Conservation (phyloP, 2,888 invertebrate species). For the Chirona hameri region DNA sequence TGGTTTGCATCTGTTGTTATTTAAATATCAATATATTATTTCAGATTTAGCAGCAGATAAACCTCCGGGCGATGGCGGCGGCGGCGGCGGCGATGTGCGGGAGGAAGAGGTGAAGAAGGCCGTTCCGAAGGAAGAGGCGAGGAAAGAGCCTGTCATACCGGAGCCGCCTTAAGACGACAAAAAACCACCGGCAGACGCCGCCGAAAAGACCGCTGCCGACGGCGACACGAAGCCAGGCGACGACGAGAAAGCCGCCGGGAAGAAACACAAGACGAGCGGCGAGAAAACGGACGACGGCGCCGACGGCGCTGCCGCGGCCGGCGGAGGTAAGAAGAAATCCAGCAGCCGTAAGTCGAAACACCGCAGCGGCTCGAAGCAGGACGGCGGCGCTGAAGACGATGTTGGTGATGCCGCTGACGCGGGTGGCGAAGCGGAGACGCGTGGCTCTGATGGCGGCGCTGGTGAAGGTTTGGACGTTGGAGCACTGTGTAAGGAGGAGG, state of each 20-base stretch:
- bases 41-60: neutral
- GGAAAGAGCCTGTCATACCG: constrained; percentile 28
- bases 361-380: neutral
- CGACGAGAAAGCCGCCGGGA: neutral
- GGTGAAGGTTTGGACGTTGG: constrained; percentile 36
- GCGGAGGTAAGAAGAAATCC: neutral
- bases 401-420: too few species aligned
- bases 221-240: neutral
- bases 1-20: neutral
- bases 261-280: neutral
- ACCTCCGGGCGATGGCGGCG: constrained; percentile 12
- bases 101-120: neutral
- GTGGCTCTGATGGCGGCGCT: neutral
- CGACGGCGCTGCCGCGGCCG: neutral
- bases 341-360: neutral
- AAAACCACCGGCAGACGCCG: constrained; percentile 3
- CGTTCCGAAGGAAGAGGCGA: neutral
- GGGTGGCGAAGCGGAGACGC: too few species aligned
- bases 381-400: neutral
- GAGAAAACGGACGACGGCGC: neutral
- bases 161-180: constrained; percentile 13
- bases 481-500: constrained; percentile 38
- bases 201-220: neutral
- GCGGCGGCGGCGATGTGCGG: constrained; percentile 7
- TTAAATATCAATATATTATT: too few species aligned